phyloP scores from a whole-genome alignment of 2,797 vertebrate species.

The Sebastes taczanowskii region DNA sequence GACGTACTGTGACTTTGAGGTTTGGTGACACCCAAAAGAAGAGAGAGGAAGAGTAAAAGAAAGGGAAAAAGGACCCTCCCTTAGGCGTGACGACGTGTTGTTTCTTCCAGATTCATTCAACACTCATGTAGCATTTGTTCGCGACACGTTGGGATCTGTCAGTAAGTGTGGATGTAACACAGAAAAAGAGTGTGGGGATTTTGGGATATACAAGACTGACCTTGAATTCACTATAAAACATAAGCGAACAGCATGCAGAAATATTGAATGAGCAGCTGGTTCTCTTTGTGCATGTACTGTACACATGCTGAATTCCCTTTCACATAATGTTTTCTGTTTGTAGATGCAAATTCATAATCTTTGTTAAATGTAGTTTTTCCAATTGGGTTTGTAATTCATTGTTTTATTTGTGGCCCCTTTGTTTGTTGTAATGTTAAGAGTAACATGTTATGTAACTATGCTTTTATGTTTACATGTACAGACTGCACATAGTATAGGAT shows the following conservation, averaged over 20 bases:
- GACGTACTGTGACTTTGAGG: constrained; percentile 15
- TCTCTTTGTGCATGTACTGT: not conserved
- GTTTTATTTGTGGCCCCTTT: not conserved
- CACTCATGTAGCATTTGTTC: constrained; percentile 43
- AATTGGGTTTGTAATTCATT: not conserved
- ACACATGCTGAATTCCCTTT: not conserved
- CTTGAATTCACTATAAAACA: not conserved
- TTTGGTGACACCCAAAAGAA: constrained; percentile 2
- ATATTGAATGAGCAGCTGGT: not conserved
- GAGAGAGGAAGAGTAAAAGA: not conserved
- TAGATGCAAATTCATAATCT: not conserved
- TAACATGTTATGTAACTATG: not conserved
- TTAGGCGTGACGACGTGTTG: not conserved
- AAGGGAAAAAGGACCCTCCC: not conserved
- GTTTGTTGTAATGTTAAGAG: not conserved
- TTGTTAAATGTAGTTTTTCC: not conserved
- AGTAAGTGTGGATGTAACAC: not conserved
- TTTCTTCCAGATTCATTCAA: constrained; percentile 19
- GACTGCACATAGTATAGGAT: not conserved
- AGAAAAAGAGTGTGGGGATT: not conserved
- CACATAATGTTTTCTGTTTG: not conserved
- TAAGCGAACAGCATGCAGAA: not conserved
- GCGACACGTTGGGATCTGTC: constrained; percentile 23
- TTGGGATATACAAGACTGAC: not conserved
- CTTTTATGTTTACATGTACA: not conserved